phyloP scores from a whole-genome alignment of 2,888 invertebrate species.

The Rhaphigaster nebulosa region DNA sequence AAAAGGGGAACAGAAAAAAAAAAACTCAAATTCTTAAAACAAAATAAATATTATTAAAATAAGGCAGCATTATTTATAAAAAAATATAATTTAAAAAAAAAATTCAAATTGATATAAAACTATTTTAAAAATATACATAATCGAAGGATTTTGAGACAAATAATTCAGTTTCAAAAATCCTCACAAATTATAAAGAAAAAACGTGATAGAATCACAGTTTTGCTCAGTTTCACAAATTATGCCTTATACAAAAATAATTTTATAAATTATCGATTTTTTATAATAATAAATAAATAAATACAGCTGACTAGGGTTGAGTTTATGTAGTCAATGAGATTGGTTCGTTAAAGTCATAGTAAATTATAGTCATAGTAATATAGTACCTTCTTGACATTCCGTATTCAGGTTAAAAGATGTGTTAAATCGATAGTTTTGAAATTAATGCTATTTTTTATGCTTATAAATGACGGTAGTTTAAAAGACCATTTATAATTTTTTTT shows the following conservation, averaged over 20 bases:
- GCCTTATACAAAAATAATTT: neutral
- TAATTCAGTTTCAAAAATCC: neutral
- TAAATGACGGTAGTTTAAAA: too few relatives aligned
- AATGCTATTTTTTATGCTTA: too few relatives aligned
- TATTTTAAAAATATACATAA: neutral
- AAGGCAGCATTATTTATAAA: neutral
- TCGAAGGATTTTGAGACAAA: neutral
- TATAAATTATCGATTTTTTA: neutral
- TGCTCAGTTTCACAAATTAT: neutral
- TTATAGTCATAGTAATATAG: too few relatives aligned
- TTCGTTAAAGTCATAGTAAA: neutral
- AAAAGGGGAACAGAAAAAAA: too few relatives aligned
- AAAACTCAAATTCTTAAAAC: neutral
- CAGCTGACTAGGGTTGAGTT: neutral
- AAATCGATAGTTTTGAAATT: too few relatives aligned
- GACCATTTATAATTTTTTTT: too few relatives aligned
- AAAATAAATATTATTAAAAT: neutral
- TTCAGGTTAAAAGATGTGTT: too few relatives aligned
- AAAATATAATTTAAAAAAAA: neutral
- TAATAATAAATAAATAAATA: slow-evolving; percentile 32
- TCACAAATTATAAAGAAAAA: neutral
- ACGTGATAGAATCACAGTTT: neutral
- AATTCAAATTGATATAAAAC: neutral
- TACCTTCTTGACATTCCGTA: too few relatives aligned
- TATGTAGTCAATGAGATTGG: neutral